Evolutionary conservation across 2,888 invertebrate species (phyloP).

Genomic region (Limenitis camilla): DNA sequence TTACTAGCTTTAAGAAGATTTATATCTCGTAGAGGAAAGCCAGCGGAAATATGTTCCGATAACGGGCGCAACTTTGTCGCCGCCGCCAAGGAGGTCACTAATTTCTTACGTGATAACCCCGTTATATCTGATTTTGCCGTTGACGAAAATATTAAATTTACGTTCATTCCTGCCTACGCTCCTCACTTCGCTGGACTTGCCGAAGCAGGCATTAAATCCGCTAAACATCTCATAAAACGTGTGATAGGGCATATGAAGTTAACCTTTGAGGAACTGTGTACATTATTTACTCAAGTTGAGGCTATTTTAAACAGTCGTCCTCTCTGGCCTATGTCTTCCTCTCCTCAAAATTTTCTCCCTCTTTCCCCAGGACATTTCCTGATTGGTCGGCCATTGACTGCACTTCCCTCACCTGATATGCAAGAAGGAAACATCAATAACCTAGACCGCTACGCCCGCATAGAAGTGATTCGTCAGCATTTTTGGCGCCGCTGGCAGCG

Average conservation of each 20-base stretch:
- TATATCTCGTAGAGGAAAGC: constrained; percentile 13
- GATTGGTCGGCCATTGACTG: background rate
- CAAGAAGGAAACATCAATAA: no score
- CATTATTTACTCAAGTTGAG: background rate
- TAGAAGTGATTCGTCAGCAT: constrained; percentile 8
- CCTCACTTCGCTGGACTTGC: no score
- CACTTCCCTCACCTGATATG: background rate
- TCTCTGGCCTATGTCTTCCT: background rate
- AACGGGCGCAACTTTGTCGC: constrained; percentile 8
- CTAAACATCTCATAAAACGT: background rate
- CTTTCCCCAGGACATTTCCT: background rate
- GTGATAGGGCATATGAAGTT: background rate
- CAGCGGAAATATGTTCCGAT: constrained; percentile 6
- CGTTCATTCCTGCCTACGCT: constrained; percentile 23
- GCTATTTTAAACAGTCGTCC: background rate
- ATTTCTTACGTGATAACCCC: background rate
- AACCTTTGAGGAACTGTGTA: background rate
- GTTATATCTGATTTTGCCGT: constrained; percentile 24
- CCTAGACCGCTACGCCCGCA: background rate
- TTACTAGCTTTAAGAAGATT: constrained; percentile 1
- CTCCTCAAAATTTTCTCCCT: background rate
- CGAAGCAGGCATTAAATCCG: no score
- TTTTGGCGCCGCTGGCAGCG: constrained; percentile 13
- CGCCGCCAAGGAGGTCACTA: background rate
- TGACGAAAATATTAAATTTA: constrained; percentile 27